These are phyloP conservation scores for Enhydra lutris DNA, from an alignment of 2,113 vertebrate genomes.

Conservation along the genomic window DNA sequence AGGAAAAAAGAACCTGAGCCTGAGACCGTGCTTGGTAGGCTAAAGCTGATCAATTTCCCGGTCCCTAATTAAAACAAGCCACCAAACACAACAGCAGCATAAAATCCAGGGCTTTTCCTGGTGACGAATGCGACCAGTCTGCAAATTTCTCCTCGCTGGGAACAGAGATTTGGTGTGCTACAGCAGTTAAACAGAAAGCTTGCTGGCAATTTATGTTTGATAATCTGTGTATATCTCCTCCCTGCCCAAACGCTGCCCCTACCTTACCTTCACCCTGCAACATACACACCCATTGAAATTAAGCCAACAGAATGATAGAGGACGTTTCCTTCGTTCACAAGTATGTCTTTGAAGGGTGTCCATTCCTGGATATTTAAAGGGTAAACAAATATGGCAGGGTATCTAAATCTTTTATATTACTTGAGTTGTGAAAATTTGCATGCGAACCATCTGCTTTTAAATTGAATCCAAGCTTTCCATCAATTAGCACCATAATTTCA, in stretches of 20 bases:
- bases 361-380: neutral
- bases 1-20: constrained; percentile 28
- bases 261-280: neutral
- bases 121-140: constrained; percentile 57
- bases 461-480: constrained; percentile 47
- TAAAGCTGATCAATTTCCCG: constrained; percentile 63
- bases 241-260: neutral
- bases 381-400: constrained; percentile 27
- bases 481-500: constrained; percentile 71
- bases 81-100: constrained; percentile 54
- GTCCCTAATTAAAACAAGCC: constrained; percentile 69
- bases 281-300: neutral
- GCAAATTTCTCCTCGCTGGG: constrained; percentile 61
- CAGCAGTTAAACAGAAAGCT: constrained; percentile 23
- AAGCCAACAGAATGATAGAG: neutral
- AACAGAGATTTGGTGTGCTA: constrained; percentile 32
- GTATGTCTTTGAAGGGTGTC: neutral
- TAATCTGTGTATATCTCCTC: neutral
- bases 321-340: neutral
- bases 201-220: neutral
- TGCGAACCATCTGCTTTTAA: constrained; percentile 62
- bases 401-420: constrained; percentile 1
- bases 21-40: constrained; percentile 31
- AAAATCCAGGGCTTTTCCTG: constrained; percentile 51
- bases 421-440: constrained; percentile 49